These are phyloP conservation scores for Athalia cordata DNA, from an alignment of 2,888 invertebrate species.

Conservation along the genomic window DNA sequence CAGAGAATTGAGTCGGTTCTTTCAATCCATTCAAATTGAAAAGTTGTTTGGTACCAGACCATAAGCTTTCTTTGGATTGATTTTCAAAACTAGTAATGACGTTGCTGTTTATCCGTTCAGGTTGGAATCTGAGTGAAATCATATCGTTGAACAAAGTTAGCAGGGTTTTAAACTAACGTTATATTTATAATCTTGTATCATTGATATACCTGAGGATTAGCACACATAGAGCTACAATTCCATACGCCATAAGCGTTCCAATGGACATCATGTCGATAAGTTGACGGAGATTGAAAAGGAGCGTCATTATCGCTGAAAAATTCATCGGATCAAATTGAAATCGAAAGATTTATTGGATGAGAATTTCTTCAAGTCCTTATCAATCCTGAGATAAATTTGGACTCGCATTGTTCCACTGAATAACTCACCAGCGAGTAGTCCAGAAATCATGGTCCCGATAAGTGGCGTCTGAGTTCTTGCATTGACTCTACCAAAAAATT, in stretches of 20 bases:
- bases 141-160: not conserved
- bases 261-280: conserved; percentile 98
- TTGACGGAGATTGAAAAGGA: conserved; percentile 92
- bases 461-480: conserved; percentile 86
- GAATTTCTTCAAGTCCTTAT: no score
- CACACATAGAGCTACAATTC: conserved; percentile 93
- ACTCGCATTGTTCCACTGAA: no score
- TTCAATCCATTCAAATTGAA: conserved; percentile 85
- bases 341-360: no score
- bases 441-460: conserved; percentile 85
- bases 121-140: conserved; percentile 23
- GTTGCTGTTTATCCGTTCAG: conserved; percentile 21
- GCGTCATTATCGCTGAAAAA: conserved; percentile 85
- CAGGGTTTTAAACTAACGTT: not conserved
- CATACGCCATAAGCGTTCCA: conserved; percentile 91
- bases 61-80: not conserved
- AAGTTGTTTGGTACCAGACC: conserved; percentile 74
- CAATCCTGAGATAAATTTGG: no score
- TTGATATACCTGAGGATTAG: conserved; percentile 84
- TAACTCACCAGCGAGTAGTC: conserved; percentile 81
- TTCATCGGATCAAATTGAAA: conserved; percentile 45
- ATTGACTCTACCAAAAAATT: conserved; percentile 81
- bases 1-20: conserved; percentile 80
- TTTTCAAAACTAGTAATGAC: not conserved
- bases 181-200: no score